phyloP scores from a whole-genome alignment of 2,888 invertebrate genomes.

The Drosophila anomelani region DNA sequence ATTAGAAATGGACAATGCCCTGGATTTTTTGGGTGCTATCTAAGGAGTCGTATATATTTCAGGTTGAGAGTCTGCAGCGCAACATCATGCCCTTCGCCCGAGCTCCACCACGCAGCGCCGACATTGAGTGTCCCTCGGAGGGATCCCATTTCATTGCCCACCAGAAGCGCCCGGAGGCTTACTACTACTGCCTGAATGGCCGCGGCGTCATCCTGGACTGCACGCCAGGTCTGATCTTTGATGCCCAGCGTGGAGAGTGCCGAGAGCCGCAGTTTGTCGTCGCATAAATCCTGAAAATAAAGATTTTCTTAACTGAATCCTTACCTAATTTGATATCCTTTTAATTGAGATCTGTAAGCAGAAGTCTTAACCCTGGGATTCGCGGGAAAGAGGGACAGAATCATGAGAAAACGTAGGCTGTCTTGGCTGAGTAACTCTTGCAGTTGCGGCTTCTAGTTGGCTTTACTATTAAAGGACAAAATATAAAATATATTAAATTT shows the following conservation, averaged over 20 bases:
- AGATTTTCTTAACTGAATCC: background rate
- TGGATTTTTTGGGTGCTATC: no score
- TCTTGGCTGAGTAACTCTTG: background rate
- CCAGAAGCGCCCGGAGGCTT: slow-evolving; percentile 63
- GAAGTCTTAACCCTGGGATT: background rate
- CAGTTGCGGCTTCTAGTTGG: background rate
- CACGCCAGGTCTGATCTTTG: slow-evolving; percentile 82
- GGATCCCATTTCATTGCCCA: slow-evolving; percentile 78
- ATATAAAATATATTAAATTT: background rate
- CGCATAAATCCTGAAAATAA: slow-evolving; percentile 30
- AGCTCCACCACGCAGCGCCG: slow-evolving; percentile 76
- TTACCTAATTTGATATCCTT: no score
- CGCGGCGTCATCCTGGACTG: slow-evolving; percentile 81
- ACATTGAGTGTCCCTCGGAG: slow-evolving; percentile 75
- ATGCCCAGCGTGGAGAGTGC: slow-evolving; percentile 69
- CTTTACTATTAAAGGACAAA: background rate
- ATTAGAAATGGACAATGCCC: background rate
- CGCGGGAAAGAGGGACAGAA: no score
- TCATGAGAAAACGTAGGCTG: background rate
- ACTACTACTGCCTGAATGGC: slow-evolving; percentile 81
- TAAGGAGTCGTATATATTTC: background rate
- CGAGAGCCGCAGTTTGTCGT: slow-evolving; percentile 68
- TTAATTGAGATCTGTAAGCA: background rate
- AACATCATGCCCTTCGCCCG: slow-evolving; percentile 73
- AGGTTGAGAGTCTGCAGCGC: slow-evolving; percentile 74